A percentile compares a stretch with the other conserved stretches of the same genome.
phyloP scores from a whole-genome alignment of 2,113 vertebrate genomes.

The Lophochroa leadbeateri region DNA sequence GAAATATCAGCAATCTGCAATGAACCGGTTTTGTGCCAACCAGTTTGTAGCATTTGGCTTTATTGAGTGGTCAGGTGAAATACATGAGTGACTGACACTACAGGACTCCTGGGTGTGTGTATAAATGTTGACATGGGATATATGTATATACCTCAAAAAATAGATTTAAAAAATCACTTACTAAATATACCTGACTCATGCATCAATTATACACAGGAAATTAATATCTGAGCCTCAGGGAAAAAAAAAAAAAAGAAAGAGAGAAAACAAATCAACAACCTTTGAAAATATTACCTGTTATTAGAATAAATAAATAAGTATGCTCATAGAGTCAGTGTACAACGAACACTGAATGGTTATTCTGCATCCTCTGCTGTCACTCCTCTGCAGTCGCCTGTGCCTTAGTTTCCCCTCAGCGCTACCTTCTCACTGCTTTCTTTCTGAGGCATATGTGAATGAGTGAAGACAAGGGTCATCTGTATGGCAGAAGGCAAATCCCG shows the following conservation, averaged over 20 bases:
- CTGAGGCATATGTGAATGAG: background rate
- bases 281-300: background rate
- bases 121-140: background rate
- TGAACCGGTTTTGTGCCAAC: background rate
- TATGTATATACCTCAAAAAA: background rate
- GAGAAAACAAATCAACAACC: background rate
- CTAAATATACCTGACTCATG: background rate
- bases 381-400: background rate
- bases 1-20: background rate
- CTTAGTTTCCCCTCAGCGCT: background rate
- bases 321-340: background rate
- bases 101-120: background rate
- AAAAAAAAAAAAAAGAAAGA: fast-evolving
- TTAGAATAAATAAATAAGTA: background rate
- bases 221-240: background rate
- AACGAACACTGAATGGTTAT: background rate
- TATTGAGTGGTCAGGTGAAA: background rate
- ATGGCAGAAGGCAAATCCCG: background rate
- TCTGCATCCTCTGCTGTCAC: background rate
- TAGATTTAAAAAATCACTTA: background rate
- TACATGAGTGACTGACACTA: background rate
- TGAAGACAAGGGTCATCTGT: background rate
- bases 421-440: background rate
- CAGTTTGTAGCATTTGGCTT: background rate
- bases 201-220: background rate